Evolutionary conservation across 2,888 invertebrate species (phyloP).

Genomic region (Isotomurus palustris): DNA sequence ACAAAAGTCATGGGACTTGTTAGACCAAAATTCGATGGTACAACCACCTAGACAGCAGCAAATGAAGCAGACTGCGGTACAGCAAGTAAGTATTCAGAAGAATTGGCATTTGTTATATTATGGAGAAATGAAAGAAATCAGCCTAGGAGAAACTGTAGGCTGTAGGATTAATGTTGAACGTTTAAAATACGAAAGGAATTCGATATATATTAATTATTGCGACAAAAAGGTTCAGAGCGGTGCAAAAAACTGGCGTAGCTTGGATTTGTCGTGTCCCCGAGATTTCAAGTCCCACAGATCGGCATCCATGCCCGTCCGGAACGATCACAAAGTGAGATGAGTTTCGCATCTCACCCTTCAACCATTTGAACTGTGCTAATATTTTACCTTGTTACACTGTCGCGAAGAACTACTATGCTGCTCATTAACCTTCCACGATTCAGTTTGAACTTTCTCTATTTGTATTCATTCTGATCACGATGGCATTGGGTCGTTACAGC

Average conservation of each 20-base stretch:
- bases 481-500: too few relatives aligned
- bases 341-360: constrained; percentile 25
- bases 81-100: constrained; percentile 53
- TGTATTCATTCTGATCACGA: background rate
- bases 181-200: background rate
- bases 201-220: background rate
- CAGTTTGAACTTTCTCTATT: constrained; percentile 1
- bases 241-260: constrained; percentile 53
- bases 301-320: constrained; percentile 46
- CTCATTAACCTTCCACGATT: too few relatives aligned
- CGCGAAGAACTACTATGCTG: constrained; percentile 4
- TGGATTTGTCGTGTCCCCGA: constrained; percentile 55
- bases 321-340: constrained; percentile 46
- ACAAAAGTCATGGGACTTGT: constrained; percentile 92
- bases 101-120: background rate
- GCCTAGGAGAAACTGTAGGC: background rate
- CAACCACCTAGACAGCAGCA: constrained; percentile 59
- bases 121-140: background rate
- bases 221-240: constrained; percentile 44
- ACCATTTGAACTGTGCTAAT: constrained; percentile 3
- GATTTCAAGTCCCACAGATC: constrained; percentile 46
- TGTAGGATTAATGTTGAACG: background rate
- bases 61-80: constrained; percentile 59
- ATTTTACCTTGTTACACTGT: background rate
- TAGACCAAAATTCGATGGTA: constrained; percentile 77